phyloP scores from a whole-genome alignment of 2,888 invertebrate species.

The Bruchidius siliquastri region DNA sequence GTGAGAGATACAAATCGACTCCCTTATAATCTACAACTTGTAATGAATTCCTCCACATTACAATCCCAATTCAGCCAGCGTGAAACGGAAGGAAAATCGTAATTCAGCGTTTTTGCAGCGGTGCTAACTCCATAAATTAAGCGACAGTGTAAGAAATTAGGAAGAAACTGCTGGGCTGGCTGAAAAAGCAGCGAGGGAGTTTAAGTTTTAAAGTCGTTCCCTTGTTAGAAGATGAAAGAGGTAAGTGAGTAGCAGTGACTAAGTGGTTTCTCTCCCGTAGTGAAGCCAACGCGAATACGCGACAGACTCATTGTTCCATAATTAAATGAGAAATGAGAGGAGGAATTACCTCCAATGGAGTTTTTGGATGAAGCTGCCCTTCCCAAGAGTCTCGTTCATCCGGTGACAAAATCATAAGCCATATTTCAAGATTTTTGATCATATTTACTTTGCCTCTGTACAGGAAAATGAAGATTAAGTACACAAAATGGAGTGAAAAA shows the following conservation, averaged over 20 bases:
- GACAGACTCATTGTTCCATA: background rate
- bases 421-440: no score
- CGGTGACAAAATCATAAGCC: no score
- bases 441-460: no score
- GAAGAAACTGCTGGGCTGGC: background rate
- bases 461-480: no score
- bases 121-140: background rate
- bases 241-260: background rate
- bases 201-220: background rate
- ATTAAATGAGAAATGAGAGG: background rate
- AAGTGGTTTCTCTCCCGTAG: background rate
- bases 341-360: background rate
- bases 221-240: background rate
- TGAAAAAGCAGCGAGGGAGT: background rate
- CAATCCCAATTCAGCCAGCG: background rate
- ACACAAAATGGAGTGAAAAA: no score
- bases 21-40: background rate
- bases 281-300: background rate
- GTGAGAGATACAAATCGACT: background rate
- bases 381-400: no score
- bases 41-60: background rate
- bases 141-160: background rate
- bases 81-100: background rate
- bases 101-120: background rate
- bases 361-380: background rate